Conservation (phyloP, 2,113 vertebrate genomes). For the Rynchops niger region DNA sequence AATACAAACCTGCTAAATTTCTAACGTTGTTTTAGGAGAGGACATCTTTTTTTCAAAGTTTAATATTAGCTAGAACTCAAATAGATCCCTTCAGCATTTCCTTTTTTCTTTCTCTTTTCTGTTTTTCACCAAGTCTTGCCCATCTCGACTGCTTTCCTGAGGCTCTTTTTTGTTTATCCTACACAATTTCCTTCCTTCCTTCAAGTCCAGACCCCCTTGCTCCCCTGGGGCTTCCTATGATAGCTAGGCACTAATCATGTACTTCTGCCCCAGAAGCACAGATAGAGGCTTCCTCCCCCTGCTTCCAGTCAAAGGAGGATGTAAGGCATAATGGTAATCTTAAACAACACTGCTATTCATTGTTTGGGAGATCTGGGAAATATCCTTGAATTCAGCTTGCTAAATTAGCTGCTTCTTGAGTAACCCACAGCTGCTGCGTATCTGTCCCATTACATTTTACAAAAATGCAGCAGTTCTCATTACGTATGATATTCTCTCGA, state of each 20-base stretch:
- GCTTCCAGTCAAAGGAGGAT: slow-evolving; percentile 60
- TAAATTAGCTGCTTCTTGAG: slow-evolving; percentile 69
- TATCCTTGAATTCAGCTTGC: slow-evolving; percentile 65
- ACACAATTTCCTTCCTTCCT: slow-evolving; percentile 79
- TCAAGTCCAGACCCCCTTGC: slow-evolving; percentile 48
- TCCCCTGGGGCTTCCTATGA: slow-evolving; percentile 67
- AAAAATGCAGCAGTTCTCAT: slow-evolving; percentile 37
- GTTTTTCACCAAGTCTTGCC: slow-evolving; percentile 54
- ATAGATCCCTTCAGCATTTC: slow-evolving; percentile 53
- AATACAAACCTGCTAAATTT: background rate
- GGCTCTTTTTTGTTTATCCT: slow-evolving; percentile 76
- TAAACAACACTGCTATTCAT: slow-evolving; percentile 73
- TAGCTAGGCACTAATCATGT: slow-evolving; percentile 67
- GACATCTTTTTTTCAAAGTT: background rate
- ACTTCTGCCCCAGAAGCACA: slow-evolving; percentile 61
- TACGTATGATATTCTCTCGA: background rate
- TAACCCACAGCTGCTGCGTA: slow-evolving; percentile 60
- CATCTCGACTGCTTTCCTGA: slow-evolving; percentile 62
- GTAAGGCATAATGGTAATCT: slow-evolving; percentile 58
- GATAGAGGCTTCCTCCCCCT: slow-evolving; percentile 65
- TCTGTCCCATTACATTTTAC: slow-evolving; percentile 35
- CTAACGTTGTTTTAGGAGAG: background rate
- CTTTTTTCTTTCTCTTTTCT: slow-evolving; percentile 53
- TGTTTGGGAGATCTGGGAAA: slow-evolving; percentile 68
- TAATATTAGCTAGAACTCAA: slow-evolving; percentile 59